A percentile compares a stretch with the other conserved stretches of the same genome.
Evolutionary conservation across 2,888 invertebrate genomes (phyloP).

Genomic region (Rhagonycha fulva): DNA sequence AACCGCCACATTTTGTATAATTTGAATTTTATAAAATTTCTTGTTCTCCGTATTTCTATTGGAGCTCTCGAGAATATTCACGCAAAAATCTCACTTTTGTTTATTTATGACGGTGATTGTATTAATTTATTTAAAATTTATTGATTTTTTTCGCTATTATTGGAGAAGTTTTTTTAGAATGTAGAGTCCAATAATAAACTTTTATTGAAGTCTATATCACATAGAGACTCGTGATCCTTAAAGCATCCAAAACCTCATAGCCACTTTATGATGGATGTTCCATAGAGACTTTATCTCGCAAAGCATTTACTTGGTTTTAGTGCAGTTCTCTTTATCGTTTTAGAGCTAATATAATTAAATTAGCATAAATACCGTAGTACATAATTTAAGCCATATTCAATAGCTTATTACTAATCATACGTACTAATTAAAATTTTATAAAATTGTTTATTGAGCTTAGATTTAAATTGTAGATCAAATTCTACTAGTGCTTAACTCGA

Average conservation of each 20-base stretch:
- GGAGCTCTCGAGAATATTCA: not conserved
- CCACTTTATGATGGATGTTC: conserved; percentile 24
- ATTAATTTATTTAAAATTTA: not conserved
- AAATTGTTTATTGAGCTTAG: no score
- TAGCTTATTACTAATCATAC: not conserved
- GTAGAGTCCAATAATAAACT: conserved; percentile 14
- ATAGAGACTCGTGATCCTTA: conserved; percentile 11
- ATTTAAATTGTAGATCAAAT: no score
- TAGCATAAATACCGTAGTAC: not conserved
- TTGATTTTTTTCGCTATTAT: not conserved
- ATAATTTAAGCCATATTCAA: not conserved
- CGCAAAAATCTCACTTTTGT: not conserved
- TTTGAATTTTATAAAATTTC: not conserved
- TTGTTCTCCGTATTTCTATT: not conserved
- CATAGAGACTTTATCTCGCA: conserved; percentile 4
- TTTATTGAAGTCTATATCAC: conserved; percentile 3
- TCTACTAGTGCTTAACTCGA: no score
- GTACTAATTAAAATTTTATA: not conserved
- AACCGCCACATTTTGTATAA: no score
- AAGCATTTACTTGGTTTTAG: conserved; percentile 11
- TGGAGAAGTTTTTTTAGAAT: conserved; percentile 7
- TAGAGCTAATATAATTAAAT: not conserved
- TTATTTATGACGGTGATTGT: not conserved
- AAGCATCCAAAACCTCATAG: conserved; percentile 14
- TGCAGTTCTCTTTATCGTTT: not conserved